Evolutionary conservation across 2,888 invertebrate species (phyloP).

Genomic region (Polylopha cassiicola): DNA sequence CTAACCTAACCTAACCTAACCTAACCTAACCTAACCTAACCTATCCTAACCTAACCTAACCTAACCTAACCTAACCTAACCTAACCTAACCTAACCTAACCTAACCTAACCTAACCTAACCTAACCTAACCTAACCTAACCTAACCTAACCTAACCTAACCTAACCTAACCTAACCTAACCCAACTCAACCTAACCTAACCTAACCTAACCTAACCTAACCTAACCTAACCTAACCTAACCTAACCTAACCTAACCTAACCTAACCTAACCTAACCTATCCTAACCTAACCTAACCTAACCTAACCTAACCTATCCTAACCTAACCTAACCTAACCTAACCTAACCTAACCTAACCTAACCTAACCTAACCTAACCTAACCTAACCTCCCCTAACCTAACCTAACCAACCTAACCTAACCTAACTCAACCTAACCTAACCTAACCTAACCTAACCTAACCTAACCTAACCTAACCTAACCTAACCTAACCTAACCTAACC

Average conservation of each 20-base stretch:
- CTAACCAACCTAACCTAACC: slow-evolving; percentile 21
- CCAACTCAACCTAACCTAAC: slow-evolving; percentile 20
- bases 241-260: slow-evolving; percentile 14
- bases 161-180: slow-evolving; percentile 23
- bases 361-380: slow-evolving; percentile 24
- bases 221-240: slow-evolving; percentile 22
- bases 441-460: slow-evolving; percentile 22
- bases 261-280: slow-evolving; percentile 27
- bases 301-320: slow-evolving; percentile 25
- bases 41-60: slow-evolving; percentile 24
- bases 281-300: slow-evolving; percentile 28
- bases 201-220: slow-evolving; percentile 22
- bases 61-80: slow-evolving; percentile 22
- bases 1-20: slow-evolving; percentile 22
- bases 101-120: slow-evolving; percentile 24
- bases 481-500: slow-evolving; percentile 12
- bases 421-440: slow-evolving; percentile 21
- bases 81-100: slow-evolving; percentile 24
- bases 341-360: slow-evolving; percentile 21
- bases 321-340: slow-evolving; percentile 19
- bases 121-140: slow-evolving; percentile 24
- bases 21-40: slow-evolving; percentile 24
- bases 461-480: slow-evolving; percentile 17
- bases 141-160: slow-evolving; percentile 24
- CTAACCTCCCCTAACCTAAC: slow-evolving; percentile 4